Percentiles rank a stretch among this genome's conserved stretches.
Conservation (phyloP, 2,113 vertebrate genomes). For the Trachemys scripta region DNA sequence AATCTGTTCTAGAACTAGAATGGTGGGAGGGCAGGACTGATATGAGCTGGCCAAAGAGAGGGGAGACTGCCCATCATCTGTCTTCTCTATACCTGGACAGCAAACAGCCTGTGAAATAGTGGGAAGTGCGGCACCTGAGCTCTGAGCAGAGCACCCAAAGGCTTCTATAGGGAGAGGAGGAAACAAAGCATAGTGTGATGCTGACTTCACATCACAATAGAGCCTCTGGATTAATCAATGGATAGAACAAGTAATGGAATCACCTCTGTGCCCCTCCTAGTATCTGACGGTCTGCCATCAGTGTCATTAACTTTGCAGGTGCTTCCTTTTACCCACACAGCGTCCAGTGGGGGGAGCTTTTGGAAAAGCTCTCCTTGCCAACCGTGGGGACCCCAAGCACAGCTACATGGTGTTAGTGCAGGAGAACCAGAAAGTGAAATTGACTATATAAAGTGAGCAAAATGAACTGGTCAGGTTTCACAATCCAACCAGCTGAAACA, state of each 20-base stretch:
- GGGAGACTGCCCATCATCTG: not conserved
- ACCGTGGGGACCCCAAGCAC: not conserved
- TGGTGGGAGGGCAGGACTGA: not conserved
- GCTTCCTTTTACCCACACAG: not conserved
- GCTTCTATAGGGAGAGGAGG: not conserved
- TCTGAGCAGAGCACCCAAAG: not conserved
- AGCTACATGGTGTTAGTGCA: rapidly evolving
- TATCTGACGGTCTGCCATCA: rapidly evolving
- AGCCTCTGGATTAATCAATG: not conserved
- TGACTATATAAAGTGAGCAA: rapidly evolving
- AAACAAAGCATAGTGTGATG: rapidly evolving
- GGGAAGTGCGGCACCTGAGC: rapidly evolving
- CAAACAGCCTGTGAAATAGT: not conserved
- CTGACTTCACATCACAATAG: rapidly evolving
- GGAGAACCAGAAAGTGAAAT: not conserved
- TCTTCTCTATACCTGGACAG: rapidly evolving
- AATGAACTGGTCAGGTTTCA: not conserved
- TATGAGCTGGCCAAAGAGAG: not conserved
- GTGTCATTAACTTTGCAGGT: not conserved
- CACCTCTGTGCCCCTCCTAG: rapidly evolving
- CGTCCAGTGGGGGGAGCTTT: not conserved
- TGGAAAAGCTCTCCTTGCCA: not conserved
- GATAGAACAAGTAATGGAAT: not conserved
- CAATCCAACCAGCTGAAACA: no score
- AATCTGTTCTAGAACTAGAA: not conserved